phyloP scores from a whole-genome alignment of 2,113 vertebrate genomes.

The Mixornis gularis region DNA sequence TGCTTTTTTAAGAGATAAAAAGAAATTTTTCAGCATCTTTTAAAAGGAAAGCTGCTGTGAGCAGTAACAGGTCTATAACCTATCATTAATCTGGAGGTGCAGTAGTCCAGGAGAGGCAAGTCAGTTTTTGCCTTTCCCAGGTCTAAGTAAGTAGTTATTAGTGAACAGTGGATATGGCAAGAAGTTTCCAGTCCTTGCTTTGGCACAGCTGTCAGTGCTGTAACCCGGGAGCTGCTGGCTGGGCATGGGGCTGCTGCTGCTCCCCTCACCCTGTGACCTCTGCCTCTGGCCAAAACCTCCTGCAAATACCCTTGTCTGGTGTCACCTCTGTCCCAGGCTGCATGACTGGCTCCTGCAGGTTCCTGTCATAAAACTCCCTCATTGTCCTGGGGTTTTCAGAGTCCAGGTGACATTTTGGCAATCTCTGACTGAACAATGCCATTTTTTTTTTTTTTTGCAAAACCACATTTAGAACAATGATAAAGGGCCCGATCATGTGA shows the following conservation, averaged over 20 bases:
- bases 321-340: not conserved
- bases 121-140: not conserved
- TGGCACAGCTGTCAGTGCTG: not conserved
- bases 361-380: not conserved
- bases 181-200: not conserved
- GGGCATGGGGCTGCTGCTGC: not conserved
- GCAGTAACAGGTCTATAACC: not conserved
- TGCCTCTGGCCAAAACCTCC: not conserved
- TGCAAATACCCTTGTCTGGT: not conserved
- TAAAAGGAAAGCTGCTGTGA: not conserved
- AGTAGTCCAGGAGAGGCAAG: not conserved
- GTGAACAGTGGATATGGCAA: not conserved
- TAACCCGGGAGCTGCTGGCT: fast-evolving
- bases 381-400: not conserved
- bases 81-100: not conserved
- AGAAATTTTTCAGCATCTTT: fast-evolving
- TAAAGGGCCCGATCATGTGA: not conserved
- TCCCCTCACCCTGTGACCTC: fast-evolving
- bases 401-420: not conserved
- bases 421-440: not conserved
- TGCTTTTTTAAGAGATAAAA: not conserved
- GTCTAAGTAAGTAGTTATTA: not conserved
- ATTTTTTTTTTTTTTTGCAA: not conserved
- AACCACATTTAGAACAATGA: not conserved
- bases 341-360: not conserved